phyloP scores from a whole-genome alignment of 2,888 invertebrate species.

The Himalopsyche anomala region DNA sequence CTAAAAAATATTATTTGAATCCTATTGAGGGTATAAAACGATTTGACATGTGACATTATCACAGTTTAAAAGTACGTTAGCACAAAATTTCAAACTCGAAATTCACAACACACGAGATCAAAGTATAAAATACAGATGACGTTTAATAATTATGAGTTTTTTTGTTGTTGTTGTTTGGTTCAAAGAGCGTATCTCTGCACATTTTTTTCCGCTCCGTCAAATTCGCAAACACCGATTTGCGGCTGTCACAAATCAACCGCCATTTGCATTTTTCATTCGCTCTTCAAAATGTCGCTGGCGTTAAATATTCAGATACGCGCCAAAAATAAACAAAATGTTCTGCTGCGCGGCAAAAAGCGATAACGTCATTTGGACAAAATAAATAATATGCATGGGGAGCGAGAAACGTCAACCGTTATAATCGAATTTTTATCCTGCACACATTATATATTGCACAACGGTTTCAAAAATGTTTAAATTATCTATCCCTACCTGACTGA shows the following conservation, averaged over 20 bases:
- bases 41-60: background rate
- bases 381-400: constrained; percentile 49
- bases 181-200: background rate
- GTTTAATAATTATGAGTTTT: background rate
- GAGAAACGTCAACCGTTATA: constrained; percentile 5
- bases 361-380: constrained; percentile 61
- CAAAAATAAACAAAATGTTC: constrained; percentile 52
- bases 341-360: constrained; percentile 34
- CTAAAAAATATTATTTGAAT: no score
- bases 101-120: background rate
- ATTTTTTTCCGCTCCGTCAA: constrained; percentile 13
- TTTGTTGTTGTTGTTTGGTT: background rate
- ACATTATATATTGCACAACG: background rate
- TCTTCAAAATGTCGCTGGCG: constrained; percentile 43
- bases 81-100: background rate
- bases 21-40: background rate
- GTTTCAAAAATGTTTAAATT: background rate
- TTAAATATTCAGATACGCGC: constrained; percentile 37
- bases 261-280: constrained; percentile 58
- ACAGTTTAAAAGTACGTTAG: background rate
- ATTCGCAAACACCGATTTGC: constrained; percentile 26
- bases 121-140: constrained; percentile 3
- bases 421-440: constrained; percentile 46
- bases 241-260: constrained; percentile 45
- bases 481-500: background rate